Conservation (phyloP, 2,113 vertebrate genomes). For the human (Homo sapiens) region DNA sequence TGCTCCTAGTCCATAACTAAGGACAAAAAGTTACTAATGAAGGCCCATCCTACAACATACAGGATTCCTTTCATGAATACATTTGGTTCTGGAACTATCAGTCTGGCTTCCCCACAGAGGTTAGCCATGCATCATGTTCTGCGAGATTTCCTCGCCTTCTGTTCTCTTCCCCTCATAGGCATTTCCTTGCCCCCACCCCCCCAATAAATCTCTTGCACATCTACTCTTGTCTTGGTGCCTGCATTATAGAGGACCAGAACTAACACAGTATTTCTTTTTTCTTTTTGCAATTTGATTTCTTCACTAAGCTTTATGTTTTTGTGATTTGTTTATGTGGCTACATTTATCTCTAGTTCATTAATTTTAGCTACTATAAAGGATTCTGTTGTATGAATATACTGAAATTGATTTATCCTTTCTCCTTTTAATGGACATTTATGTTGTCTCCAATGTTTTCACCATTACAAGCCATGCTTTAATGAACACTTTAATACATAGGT, state of each 20-base stretch:
- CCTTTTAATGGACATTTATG: slow-evolving; percentile 52
- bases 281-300: background rate
- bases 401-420: slow-evolving; percentile 56
- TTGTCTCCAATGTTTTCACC: slow-evolving; percentile 35
- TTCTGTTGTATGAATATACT: background rate
- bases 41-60: background rate
- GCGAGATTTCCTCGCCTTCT: background rate
- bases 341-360: slow-evolving; percentile 64
- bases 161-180: background rate
- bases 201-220: background rate
- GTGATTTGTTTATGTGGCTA: slow-evolving; percentile 36
- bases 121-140: rapidly evolving
- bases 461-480: slow-evolving; percentile 55
- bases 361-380: slow-evolving; percentile 46
- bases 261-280: background rate
- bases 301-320: slow-evolving; percentile 30
- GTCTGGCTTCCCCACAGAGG: background rate
- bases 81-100: background rate
- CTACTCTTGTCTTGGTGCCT: background rate
- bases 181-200: background rate
- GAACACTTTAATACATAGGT: slow-evolving; percentile 27
- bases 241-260: background rate
- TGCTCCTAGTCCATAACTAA: background rate
- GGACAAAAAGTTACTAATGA: background rate
- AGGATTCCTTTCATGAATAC: background rate